phyloP scores from a whole-genome alignment of 2,888 invertebrate genomes.

The Brachycybe producta region DNA sequence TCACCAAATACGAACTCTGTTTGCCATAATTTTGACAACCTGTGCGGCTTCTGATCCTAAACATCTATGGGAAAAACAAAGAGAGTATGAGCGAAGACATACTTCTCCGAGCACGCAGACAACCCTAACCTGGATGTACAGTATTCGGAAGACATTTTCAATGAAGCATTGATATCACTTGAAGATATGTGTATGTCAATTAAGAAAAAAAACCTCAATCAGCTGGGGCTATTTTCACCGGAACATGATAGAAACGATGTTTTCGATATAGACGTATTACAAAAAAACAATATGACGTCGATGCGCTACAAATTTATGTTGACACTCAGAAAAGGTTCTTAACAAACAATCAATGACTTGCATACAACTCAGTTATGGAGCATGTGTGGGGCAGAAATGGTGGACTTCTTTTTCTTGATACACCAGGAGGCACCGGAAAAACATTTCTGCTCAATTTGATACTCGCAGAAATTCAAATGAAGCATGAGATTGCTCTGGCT shows the following conservation, averaged over 20 bases:
- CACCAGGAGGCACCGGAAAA: constrained; percentile 35
- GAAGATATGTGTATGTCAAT: constrained; percentile 17
- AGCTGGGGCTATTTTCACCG: constrained; percentile 15
- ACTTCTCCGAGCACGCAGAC: too few relatives aligned
- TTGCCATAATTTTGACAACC: constrained; percentile 23
- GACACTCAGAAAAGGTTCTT: too few relatives aligned
- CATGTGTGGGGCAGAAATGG: too few relatives aligned
- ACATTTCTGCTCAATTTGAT: constrained; percentile 33
- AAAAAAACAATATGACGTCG: not conserved
- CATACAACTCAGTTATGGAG: too few relatives aligned
- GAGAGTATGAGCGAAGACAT: constrained; percentile 25
- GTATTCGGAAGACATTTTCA: constrained; percentile 6
- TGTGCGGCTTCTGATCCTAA: constrained; percentile 24
- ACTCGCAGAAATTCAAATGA: constrained; percentile 29
- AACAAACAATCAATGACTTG: too few relatives aligned
- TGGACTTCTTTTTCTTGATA: constrained; percentile 29
- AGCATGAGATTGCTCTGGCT: constrained; percentile 30
- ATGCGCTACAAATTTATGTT: not conserved
- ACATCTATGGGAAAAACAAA: constrained; percentile 25
- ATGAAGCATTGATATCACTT: constrained; percentile 13
- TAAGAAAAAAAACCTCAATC: constrained; percentile 6
- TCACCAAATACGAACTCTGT: constrained; percentile 20
- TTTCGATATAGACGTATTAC: not conserved
- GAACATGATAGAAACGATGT: constrained; percentile 1
- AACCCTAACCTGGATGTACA: not conserved